Base-by-base conservation (phyloP, 2,888 invertebrate species). In the Chymomyza caudatula region DNA sequence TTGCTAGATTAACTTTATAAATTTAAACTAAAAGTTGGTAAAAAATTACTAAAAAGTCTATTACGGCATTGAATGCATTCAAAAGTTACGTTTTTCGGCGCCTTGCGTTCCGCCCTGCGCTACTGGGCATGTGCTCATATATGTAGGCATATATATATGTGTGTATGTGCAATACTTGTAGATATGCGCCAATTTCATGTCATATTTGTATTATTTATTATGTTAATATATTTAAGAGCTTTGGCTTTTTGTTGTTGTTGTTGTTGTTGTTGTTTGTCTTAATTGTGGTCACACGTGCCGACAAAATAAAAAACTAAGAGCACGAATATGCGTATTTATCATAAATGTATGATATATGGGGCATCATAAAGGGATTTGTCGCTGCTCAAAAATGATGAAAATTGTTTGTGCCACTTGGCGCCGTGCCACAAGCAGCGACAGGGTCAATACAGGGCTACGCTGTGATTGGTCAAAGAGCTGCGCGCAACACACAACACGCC, bases 251-350 rank as follows among this genome's bases (percentile, higher is more conserved):
- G 13, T 44, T 62, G 1, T 19, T 47, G 22, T 61, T 49, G 29
- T 80, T 68, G 65, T 62, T 62, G 37, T 42, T 52, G 22, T 43
- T 62, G 57, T 63, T 43, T 43, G 3, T 68, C 86, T 86, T 81
- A 83, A 81, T 86, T 81, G 70, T 82, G 65, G 67, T 78, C 74
- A 84, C 81, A 81, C 81, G 81, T 81, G 81, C 85, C 81, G 55
- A 56, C 51, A 29, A 25, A 25, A 37, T 29, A 3, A 37, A 19
- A n/a, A 15, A 52, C 22, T 17, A 8, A 52, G 4, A 20, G 5
- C 2, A 47, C n/a, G n/a, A 17, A 47, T 15, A 47, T 47, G 6
- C n/a, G 17, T 47, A 6, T 15, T n/a, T n/a, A n/a, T n/a, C n/a
- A n/a, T n/a, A n/a, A n/a, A n/a, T 65, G 67, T 65, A 77, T 86